Base-by-base conservation (phyloP, 2,113 vertebrate species). In the Bucco capensis region DNA sequence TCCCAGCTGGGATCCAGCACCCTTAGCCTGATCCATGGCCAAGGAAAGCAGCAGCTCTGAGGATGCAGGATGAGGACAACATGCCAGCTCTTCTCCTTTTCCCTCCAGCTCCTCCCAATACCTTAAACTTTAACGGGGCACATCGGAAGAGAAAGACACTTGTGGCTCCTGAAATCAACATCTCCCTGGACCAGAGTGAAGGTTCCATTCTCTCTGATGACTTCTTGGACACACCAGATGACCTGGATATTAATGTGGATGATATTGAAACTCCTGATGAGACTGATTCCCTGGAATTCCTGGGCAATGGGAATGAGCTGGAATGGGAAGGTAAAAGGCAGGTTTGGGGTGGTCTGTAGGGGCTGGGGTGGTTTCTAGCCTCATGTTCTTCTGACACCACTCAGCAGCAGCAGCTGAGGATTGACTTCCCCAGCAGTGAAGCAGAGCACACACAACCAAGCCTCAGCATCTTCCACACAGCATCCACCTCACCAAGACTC, bases 221-320 rank as follows among this genome's bases (percentile, higher is more conserved):
- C 89, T 99, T 99, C 93, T 83, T 99, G 96, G 99, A 99, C 93
- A 99, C 99, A 0, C 99, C 99, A 0, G 99, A 99, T 4, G 99
- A 99, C 96, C 97, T 99, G 93, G 99, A 99, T 90, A 99, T 99
- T 14, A 99, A 99, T 0, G 98, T 99, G 46, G 99, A 99, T 1
- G 99, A 99, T 78, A 99, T 99, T 0, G 99, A 99, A 56, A 99
- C 99, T 3, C 99, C 99, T 0, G 99, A 99, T 2, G 99, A 99
- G 94, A 99, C 98, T 0, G 99, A 99, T 91, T 99, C 99, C 2
- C 97, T 99, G 6, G 99, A 99, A 89, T 99, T 99, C 90, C 97
- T 99, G 89, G 98, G 98, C 1, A 99, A 98, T 0, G 98, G 99
- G 47, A 99, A 99, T 0, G 99, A 99, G 25, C 94, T 99, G 80